Base-by-base conservation (phyloP, 2,113 vertebrate genomes). In the Osmerus eperlanus region DNA sequence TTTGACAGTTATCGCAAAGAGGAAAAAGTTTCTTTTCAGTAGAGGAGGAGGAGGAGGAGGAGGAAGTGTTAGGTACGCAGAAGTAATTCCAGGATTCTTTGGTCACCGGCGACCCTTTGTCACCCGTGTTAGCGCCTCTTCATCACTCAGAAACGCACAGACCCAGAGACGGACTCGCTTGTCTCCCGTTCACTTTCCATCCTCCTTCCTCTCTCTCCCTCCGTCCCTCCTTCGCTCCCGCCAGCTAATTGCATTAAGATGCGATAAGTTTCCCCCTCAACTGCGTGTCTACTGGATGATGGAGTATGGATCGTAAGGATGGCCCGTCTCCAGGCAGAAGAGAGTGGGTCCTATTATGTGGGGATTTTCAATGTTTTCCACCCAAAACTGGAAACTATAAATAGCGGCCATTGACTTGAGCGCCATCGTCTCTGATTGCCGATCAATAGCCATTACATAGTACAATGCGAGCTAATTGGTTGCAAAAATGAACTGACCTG, bases 191-290 rank as follows among this genome's bases (percentile, higher is more conserved):
- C 8, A 9, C 7, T 2, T 47, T 47, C 41, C 9, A 11, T 12
- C 41, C 41, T 41, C 72, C 62, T 72, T 61, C 53, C 53, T 63
- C 70, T 74, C 55, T 7, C 16, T 19, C 58, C 7, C 16, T 1
- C 58, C 9, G 7, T 60, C 11, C 19, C 58, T 60, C 19, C 19
- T 11, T 7, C 58, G 6, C 18, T 25, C 58, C 55, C 55, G n/a
- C 3, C 76, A 72, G 70, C 77, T 78, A 67, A 76, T 79, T 76
- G 74, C 60, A 62, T 63, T 51, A 81, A 78, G 72, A 72, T 72
- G 58, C 16, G 73, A 71, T 76, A 73, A 54, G 41, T 65, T 53
- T 71, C 52, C 68, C 68, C 54, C 18, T 68, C 65, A 64, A 61
- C 36, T 11, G 1, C 67, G 72, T 61, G 61, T 67, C 81, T 55